phyloP scores from a whole-genome alignment of 2,888 invertebrate species.

The Lithophane leautieri region DNA sequence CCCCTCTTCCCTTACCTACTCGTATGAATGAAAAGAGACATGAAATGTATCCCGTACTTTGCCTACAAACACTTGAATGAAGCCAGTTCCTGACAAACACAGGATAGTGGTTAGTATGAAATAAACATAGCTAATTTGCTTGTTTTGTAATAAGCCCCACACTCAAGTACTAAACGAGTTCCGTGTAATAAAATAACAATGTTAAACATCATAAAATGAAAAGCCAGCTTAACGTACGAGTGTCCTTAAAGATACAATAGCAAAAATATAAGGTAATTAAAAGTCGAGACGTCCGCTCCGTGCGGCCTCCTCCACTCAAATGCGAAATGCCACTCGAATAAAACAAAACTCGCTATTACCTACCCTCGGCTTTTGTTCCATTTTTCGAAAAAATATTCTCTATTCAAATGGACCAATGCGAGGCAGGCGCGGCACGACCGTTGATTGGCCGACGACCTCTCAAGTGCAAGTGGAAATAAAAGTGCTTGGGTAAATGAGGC shows the following conservation, averaged over 20 bases:
- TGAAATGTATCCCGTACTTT: conserved; percentile 65
- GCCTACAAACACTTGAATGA: conserved; percentile 72
- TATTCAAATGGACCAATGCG: conserved; percentile 89
- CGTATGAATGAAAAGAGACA: conserved; percentile 38
- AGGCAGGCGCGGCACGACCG: conserved; percentile 85
- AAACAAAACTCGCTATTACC: conserved; percentile 90
- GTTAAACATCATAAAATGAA: conserved; percentile 84
- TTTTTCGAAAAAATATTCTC: conserved; percentile 86
- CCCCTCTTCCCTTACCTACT: conserved; percentile 10
- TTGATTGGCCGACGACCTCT: conserved; percentile 90
- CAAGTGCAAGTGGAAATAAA: conserved; percentile 88
- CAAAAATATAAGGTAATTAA: conserved; percentile 86
- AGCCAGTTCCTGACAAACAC: conserved; percentile 78
- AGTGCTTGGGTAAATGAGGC: conserved; percentile 89
- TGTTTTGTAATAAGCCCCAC: conserved; percentile 81
- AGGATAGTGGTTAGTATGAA: conserved; percentile 77
- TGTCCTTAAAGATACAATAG: conserved; percentile 81
- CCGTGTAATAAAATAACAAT: conserved; percentile 87
- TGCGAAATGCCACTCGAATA: conserved; percentile 87
- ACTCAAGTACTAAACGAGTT: conserved; percentile 74
- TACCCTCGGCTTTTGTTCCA: conserved; percentile 88
- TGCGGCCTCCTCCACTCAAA: conserved; percentile 83
- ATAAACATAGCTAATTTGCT: conserved; percentile 87
- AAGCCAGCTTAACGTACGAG: conserved; percentile 75
- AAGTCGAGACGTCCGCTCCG: conserved; percentile 85